Percentiles rank a stretch among this genome's conserved stretches.
Conservation (phyloP, 2,113 vertebrate species). For the Xyrauchen texanus region DNA sequence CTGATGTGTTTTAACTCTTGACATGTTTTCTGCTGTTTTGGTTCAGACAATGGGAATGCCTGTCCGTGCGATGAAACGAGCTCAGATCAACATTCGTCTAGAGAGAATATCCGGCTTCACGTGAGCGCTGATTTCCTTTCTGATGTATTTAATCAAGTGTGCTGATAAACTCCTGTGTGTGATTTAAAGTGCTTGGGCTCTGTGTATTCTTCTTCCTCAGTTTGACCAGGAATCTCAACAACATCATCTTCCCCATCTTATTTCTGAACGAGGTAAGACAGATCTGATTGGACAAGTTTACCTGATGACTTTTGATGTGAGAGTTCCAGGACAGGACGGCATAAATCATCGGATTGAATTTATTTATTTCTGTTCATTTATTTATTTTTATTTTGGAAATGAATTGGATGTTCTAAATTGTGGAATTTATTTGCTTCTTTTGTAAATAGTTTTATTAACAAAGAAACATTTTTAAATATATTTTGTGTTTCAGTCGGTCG, state of each 20-base stretch:
- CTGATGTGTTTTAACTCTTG: no score
- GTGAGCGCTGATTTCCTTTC: constrained; percentile 61
- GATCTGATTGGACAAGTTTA: no score
- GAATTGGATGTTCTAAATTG: no score
- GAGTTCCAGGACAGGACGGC: no score
- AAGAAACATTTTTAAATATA: no score
- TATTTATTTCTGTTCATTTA: no score
- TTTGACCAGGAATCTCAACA: constrained; percentile 60
- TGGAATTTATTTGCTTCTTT: no score
- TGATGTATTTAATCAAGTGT: neutral
- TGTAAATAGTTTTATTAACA: no score
- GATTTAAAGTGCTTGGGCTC: neutral
- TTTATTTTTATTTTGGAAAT: no score
- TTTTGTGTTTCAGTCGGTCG: constrained; percentile 64
- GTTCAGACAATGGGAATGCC: constrained; percentile 75
- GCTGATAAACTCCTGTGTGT: neutral
- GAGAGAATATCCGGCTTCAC: constrained; percentile 58
- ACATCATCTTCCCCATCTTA: constrained; percentile 73
- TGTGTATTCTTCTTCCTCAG: constrained; percentile 53
- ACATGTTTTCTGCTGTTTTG: constrained; percentile 20
- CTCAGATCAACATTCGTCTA: constrained; percentile 74
- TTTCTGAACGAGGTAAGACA: constrained; percentile 76
- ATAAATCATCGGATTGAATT: no score
- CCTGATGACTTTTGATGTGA: no score
- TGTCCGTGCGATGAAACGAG: constrained; percentile 75